These are phyloP conservation scores for Oryzias melastigma DNA, from an alignment of 2,113 vertebrate genomes.

Conservation along the genomic window DNA sequence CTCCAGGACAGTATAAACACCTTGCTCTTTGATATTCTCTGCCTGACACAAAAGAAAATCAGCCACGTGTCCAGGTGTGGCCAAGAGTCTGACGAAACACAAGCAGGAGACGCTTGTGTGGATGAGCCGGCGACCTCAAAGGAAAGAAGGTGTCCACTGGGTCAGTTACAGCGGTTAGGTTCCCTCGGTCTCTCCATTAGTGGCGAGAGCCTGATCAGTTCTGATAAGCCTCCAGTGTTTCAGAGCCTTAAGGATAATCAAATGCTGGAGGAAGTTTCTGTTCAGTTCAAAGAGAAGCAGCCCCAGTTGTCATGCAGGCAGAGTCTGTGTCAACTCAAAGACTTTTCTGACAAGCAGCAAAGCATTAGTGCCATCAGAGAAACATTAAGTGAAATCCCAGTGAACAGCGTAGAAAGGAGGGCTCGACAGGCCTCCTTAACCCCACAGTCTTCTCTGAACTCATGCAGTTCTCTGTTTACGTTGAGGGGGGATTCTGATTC, in stretches of 20 bases:
- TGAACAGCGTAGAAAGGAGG: slow-evolving; percentile 50
- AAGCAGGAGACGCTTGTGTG: slow-evolving; percentile 36
- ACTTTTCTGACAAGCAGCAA: slow-evolving; percentile 55
- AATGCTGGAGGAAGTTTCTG: slow-evolving; percentile 53
- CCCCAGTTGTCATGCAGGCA: slow-evolving; percentile 45
- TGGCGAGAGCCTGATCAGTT: slow-evolving; percentile 42
- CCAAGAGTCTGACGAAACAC: slow-evolving; percentile 51
- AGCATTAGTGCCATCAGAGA: slow-evolving; percentile 50
- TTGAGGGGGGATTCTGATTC: slow-evolving; percentile 78
- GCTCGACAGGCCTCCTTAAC: slow-evolving; percentile 70
- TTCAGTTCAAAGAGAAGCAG: slow-evolving; percentile 59
- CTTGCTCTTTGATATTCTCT: slow-evolving; percentile 86
- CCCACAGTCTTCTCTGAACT: slow-evolving; percentile 72
- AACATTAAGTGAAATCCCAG: slow-evolving; percentile 57
- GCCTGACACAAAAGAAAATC: slow-evolving; percentile 88
- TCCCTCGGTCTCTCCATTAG: slow-evolving; percentile 46
- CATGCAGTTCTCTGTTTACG: slow-evolving; percentile 61
- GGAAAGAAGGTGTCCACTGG: slow-evolving; percentile 52
- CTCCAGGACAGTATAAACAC: slow-evolving; percentile 83
- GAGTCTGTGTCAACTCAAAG: slow-evolving; percentile 57
- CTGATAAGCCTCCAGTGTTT: slow-evolving; percentile 47
- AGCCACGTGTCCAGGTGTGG: slow-evolving; percentile 72
- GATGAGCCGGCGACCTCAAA: slow-evolving; percentile 41
- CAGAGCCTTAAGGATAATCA: slow-evolving; percentile 48
- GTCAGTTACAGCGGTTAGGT: slow-evolving; percentile 53